Evolutionary conservation across 1,140 invertebrate genomes (phyloP), one percentile per base, ranked within the genome.

Genomic region (Cecropterus lyciades): DNA sequence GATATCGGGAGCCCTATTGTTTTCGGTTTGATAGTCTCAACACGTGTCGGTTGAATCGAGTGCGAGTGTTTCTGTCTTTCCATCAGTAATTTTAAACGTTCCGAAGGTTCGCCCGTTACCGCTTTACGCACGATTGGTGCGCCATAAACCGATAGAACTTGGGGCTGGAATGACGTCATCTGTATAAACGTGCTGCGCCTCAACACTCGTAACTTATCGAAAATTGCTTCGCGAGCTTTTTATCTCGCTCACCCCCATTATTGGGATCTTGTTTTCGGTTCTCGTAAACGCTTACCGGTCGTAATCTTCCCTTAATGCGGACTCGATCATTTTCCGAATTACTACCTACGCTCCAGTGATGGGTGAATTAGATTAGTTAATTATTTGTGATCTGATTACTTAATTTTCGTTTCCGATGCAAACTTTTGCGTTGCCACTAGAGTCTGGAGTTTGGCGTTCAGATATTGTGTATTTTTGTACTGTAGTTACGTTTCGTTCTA

Each of bases 101-200:
- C 70, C 56, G 46, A 57, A 40, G 70, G 75, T 75, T 77, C 67
- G 66, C 66, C 63, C 72, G 71, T 77, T 62, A 68, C 55, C 65
- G 66, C 68, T 75, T 75, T 70, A 75, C 79, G 79, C 79, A 82
- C 79, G 75, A 77, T 77, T 75, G 77, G 66, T 40, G 67, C 49
- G 68, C 64, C 55, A 70, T 74, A 74, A 76, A 73, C 51, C 75
- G 69, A 71, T 74, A 62, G 67, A 72, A 64, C 13, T 57, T 51
- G 57, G 49, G 52, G 49, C 27, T 43, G 60, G 55, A 65, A 66
- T 69, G 48, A 69, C 52, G 67, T 63, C 69, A 66, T 69, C 64
- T 73, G 68, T 73, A 69, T 67, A 59, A 67, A 67, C 60, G 55
- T 64, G 60, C 66, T 64, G 63, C 65, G 45, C 65, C 65, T 52